phyloP scores from a whole-genome alignment of 1,140 invertebrate species.

The Ips typographus region DNA sequence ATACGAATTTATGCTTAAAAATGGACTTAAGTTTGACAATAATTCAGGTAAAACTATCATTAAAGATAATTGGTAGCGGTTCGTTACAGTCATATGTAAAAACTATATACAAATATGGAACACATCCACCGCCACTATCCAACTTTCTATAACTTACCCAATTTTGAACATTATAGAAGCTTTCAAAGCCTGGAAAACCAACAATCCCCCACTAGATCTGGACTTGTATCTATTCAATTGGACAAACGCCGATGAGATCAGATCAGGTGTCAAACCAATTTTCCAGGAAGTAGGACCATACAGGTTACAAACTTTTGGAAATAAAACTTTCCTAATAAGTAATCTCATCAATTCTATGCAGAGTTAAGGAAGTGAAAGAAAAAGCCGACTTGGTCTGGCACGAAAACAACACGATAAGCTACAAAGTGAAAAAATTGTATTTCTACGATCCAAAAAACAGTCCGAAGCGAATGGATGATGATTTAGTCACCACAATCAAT shows the following conservation, averaged over 20 bases:
- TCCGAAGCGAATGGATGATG: slow-evolving; percentile 75
- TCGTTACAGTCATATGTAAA: background rate
- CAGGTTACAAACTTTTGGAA: slow-evolving; percentile 8
- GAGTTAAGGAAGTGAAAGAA: slow-evolving; percentile 62
- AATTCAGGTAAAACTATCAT: slow-evolving; percentile 10
- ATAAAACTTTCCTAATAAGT: slow-evolving; percentile 42
- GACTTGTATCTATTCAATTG: slow-evolving; percentile 80
- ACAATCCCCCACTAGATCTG: slow-evolving; percentile 53
- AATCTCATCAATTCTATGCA: slow-evolving; percentile 3
- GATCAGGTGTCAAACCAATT: slow-evolving; percentile 54
- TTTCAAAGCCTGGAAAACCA: slow-evolving; percentile 45
- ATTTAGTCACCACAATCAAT: slow-evolving; percentile 79
- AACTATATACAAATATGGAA: background rate
- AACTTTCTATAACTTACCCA: background rate
- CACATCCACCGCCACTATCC: background rate
- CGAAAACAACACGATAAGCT: slow-evolving; percentile 76
- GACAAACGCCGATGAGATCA: slow-evolving; percentile 71
- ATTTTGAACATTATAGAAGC: slow-evolving; percentile 21
- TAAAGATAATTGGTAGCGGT: background rate
- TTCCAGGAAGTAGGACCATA: slow-evolving; percentile 70
- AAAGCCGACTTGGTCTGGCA: slow-evolving; percentile 73
- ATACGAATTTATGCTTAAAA: slow-evolving; percentile 38
- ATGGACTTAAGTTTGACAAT: slow-evolving; percentile 33
- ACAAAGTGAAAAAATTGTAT: slow-evolving; percentile 73
- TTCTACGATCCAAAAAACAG: slow-evolving; percentile 72